phyloP scores from a whole-genome alignment of 2,888 invertebrate genomes.

The Apodemia mormo region DNA sequence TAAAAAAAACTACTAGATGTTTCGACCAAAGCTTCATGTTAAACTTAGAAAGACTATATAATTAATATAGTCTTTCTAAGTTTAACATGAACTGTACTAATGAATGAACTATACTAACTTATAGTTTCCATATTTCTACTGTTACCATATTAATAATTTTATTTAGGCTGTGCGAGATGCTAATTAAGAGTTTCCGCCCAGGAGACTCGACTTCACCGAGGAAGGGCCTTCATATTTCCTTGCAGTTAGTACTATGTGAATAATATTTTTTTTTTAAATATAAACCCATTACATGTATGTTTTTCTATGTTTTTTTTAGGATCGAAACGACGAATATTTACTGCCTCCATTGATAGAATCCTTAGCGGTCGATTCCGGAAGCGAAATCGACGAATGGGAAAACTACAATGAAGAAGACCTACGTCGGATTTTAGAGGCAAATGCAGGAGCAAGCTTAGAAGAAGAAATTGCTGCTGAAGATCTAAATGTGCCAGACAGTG shows the following conservation, averaged over 20 bases:
- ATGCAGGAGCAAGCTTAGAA: neutral
- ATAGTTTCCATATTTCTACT: too few species aligned
- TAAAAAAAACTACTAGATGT: too few species aligned
- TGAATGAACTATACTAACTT: too few species aligned
- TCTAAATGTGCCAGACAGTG: neutral
- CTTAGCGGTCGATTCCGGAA: slow-evolving; percentile 6
- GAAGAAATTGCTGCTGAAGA: neutral
- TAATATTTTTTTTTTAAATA: neutral
- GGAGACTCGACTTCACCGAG: neutral
- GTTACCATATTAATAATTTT: neutral
- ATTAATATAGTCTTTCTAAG: too few species aligned
- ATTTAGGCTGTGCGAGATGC: neutral
- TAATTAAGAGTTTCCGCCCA: neutral
- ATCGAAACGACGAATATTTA: slow-evolving; percentile 8
- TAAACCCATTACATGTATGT: slow-evolving; percentile 8
- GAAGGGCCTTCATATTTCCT: neutral
- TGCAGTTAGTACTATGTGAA: slow-evolving; percentile 1
- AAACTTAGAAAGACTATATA: too few species aligned
- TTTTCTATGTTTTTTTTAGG: neutral
- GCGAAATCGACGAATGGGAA: slow-evolving; percentile 5
- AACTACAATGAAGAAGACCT: neutral
- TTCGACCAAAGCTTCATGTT: too few species aligned
- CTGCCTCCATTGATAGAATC: slow-evolving; percentile 2
- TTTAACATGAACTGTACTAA: too few species aligned
- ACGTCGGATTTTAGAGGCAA: neutral